phyloP scores from a whole-genome alignment of 2,113 vertebrate genomes.

The Thermophis baileyi region DNA sequence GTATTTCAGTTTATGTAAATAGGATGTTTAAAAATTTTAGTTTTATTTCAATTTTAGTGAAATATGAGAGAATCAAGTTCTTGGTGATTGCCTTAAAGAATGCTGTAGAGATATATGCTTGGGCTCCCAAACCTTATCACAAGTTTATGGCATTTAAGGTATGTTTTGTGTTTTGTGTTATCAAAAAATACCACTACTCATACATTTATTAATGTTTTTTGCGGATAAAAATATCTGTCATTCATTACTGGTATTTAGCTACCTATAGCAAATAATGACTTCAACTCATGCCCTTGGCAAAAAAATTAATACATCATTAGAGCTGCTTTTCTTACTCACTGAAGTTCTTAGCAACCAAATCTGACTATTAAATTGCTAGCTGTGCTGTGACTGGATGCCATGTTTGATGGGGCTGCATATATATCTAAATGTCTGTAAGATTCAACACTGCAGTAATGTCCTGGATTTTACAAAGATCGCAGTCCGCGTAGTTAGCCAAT shows the following conservation, averaged over 20 bases:
- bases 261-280: not conserved
- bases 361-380: not conserved
- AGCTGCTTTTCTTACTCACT: not conserved
- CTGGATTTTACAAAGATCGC: not conserved
- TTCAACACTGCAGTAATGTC: not conserved
- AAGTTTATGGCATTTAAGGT: constrained; percentile 99
- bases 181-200: constrained; percentile 2
- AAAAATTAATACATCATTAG: not conserved
- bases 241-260: not conserved
- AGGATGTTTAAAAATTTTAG: not conserved
- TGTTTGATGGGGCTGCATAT: not conserved
- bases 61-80: constrained; percentile 98
- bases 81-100: constrained; percentile 98
- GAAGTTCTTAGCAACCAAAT: not conserved
- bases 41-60: constrained; percentile 78
- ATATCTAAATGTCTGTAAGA: not conserved
- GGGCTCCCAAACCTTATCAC: constrained; percentile 98
- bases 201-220: not conserved
- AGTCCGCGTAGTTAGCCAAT: not conserved
- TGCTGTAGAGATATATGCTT: constrained; percentile 96
- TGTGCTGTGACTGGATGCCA: not conserved
- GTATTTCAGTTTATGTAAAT: constrained; percentile 13
- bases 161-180: constrained; percentile 40
- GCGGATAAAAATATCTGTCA: not conserved
- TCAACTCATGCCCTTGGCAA: not conserved